These are phyloP conservation scores for Boleophthalmus pectinirostris DNA, from an alignment of 2,113 vertebrate species.

Conservation along the genomic window DNA sequence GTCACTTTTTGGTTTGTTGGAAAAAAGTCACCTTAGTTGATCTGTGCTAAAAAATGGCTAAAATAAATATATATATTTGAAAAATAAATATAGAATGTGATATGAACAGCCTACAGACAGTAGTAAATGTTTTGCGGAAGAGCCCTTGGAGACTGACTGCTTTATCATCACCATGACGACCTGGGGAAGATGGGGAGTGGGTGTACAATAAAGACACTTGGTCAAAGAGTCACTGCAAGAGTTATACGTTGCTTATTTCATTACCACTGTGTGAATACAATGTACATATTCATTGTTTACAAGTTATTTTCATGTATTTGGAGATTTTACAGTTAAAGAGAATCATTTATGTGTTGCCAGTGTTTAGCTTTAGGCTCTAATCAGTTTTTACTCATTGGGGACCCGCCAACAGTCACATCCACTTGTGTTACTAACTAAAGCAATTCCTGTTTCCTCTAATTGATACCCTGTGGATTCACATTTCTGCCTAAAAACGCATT, in stretches of 20 bases:
- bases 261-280: constrained; percentile 2
- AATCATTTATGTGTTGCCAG: neutral
- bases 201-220: constrained; percentile 20
- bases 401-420: neutral
- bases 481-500: neutral
- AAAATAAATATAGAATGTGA: constrained; percentile 1
- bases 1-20: neutral
- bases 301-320: neutral
- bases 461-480: constrained; percentile 8
- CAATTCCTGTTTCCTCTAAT: neutral
- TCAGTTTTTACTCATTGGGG: constrained; percentile 13
- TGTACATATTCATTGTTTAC: neutral
- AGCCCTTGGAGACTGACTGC: constrained; percentile 48
- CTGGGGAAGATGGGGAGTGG: constrained; percentile 16
- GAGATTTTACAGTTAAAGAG: neutral
- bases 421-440: constrained; percentile 7
- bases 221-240: constrained; percentile 41
- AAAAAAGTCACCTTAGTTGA: neutral
- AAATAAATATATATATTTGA: too few species aligned
- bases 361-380: neutral
- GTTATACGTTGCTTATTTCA: constrained; percentile 14
- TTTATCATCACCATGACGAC: constrained; percentile 65
- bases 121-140: constrained; percentile 25
- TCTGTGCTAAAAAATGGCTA: too few species aligned
- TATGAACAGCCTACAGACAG: constrained; percentile 35